Conservation (phyloP, 1,140 invertebrate species). For the Drosophila chauvacae region DNA sequence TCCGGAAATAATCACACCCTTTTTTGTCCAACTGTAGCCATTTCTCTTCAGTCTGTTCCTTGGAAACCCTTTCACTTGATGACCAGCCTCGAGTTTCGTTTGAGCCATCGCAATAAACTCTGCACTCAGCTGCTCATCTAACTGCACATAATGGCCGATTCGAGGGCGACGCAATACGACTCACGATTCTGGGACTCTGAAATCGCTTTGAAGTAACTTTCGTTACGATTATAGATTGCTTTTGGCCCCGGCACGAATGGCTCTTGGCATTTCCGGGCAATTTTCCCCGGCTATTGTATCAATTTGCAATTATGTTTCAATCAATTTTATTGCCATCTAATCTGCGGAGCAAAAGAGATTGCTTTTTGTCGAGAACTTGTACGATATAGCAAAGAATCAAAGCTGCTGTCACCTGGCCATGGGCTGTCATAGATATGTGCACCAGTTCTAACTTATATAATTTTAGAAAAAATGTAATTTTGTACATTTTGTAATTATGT, state of each 20-base stretch:
- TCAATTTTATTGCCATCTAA: conserved; percentile 65
- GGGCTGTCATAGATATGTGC: conserved; percentile 12
- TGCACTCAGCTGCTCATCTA: conserved; percentile 37
- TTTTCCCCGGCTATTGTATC: conserved; percentile 62
- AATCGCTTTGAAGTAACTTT: conserved; percentile 55
- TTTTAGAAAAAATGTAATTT: neutral
- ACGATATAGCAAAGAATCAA: neutral
- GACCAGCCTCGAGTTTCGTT: neutral
- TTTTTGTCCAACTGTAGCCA: conserved; percentile 7
- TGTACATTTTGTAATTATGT: too few species aligned
- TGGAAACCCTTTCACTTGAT: conserved; percentile 25
- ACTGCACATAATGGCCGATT: conserved; percentile 36
- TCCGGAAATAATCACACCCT: neutral
- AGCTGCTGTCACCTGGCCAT: conserved; percentile 1
- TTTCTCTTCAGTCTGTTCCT: conserved; percentile 7
- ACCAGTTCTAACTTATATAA: neutral
- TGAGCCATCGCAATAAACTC: conserved; percentile 12
- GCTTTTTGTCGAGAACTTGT: conserved; percentile 38
- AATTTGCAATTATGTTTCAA: conserved; percentile 75
- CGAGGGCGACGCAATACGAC: conserved; percentile 20
- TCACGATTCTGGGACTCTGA: conserved; percentile 17
- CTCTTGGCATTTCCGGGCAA: conserved; percentile 59
- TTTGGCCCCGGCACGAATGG: conserved; percentile 15
- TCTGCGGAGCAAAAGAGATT: conserved; percentile 58
- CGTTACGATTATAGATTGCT: conserved; percentile 53